A percentile compares a stretch with the other conserved stretches of the same genome.
Evolutionary conservation across 2,888 invertebrate genomes (phyloP).

Genomic region (Sphaeridia pumilis): DNA sequence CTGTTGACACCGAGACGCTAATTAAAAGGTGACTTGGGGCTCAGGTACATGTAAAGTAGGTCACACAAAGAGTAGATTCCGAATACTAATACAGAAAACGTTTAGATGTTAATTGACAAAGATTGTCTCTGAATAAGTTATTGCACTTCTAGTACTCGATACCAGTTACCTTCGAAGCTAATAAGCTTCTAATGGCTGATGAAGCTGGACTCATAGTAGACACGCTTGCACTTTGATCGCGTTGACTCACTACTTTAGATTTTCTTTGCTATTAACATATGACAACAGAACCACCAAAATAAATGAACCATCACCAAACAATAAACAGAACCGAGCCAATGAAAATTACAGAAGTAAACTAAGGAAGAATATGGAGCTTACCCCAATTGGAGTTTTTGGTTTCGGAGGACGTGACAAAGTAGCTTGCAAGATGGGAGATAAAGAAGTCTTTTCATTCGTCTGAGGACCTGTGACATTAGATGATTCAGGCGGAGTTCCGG

Average conservation of each 20-base stretch:
- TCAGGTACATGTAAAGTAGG: background rate
- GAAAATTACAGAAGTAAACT: too few species aligned
- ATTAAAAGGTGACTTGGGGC: background rate
- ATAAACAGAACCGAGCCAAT: background rate
- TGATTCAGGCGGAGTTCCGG: too few species aligned
- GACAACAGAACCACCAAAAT: background rate
- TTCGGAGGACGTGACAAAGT: conserved; percentile 60
- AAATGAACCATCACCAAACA: background rate
- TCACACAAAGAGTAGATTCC: background rate
- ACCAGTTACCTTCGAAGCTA: conserved; percentile 35
- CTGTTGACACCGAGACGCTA: conserved; percentile 40
- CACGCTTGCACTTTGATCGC: conserved; percentile 7
- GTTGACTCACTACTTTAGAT: conserved; percentile 9
- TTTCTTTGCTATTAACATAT: conserved; percentile 7
- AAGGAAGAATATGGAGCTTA: conserved; percentile 16
- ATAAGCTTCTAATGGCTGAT: conserved; percentile 35
- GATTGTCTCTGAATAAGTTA: too few species aligned
- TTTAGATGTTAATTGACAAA: background rate
- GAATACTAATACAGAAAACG: background rate
- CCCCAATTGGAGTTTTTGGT: conserved; percentile 28
- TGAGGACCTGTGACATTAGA: too few species aligned
- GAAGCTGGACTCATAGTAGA: conserved; percentile 29
- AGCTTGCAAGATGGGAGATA: conserved; percentile 72
- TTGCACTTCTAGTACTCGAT: conserved; percentile 4
- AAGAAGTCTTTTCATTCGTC: conserved; percentile 36